Percentiles rank a stretch among this genome's conserved stretches.
Conservation (phyloP, 2,113 vertebrate genomes). For the Nothocercus julius region DNA sequence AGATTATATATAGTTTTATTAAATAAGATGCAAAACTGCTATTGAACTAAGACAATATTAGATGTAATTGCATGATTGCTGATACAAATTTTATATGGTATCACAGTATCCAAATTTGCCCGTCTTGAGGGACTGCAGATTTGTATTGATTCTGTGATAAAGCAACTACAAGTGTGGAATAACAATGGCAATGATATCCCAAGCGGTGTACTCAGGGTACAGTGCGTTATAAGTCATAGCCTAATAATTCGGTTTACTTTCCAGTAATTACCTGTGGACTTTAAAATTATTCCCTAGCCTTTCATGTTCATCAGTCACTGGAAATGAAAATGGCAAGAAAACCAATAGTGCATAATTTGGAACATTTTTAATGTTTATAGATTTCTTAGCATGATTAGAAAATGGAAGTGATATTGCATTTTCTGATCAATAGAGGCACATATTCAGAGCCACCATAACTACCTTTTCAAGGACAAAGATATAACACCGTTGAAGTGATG, state of each 20-base stretch:
- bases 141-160: constrained; percentile 69
- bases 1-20: neutral
- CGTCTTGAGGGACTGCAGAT: neutral
- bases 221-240: constrained; percentile 8
- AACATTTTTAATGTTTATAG: constrained; percentile 52
- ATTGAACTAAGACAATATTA: neutral
- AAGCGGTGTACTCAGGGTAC: neutral
- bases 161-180: constrained; percentile 30
- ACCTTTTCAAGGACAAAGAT: neutral
- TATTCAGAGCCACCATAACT: constrained; percentile 25
- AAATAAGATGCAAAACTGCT: neutral
- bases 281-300: constrained; percentile 38
- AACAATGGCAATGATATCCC: constrained; percentile 19
- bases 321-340: constrained; percentile 59
- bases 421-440: constrained; percentile 31
- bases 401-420: neutral
- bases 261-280: constrained; percentile 51
- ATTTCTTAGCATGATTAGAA: constrained; percentile 65
- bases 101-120: neutral
- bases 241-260: constrained; percentile 58
- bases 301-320: constrained; percentile 54
- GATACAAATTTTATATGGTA: neutral
- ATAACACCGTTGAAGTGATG: neutral
- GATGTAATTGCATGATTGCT: constrained; percentile 1
- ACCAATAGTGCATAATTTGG: constrained; percentile 32